Conservation (phyloP, 2,888 invertebrate species). For the Volucella bombylans region DNA sequence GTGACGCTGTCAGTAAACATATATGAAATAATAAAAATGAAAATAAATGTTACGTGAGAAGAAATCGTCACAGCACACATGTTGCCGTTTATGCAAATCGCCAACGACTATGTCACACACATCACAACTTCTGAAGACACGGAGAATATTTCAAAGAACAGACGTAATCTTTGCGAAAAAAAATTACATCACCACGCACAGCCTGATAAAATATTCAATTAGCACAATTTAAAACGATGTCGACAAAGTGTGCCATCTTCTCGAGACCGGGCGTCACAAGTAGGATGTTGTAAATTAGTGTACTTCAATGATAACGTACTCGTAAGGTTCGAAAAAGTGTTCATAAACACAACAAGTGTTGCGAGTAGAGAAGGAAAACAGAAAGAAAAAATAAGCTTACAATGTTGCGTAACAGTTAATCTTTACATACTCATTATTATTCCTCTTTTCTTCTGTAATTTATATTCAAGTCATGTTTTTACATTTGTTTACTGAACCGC, state of each 20-base stretch:
- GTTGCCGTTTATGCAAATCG: no score
- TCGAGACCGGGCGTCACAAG: conserved; percentile 27
- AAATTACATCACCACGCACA: conserved; percentile 49
- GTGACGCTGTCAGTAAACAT: no score
- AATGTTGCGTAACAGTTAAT: conserved; percentile 26
- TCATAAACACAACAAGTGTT: neutral
- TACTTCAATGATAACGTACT: conserved; percentile 44
- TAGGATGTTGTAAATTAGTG: conserved; percentile 60
- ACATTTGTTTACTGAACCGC: conserved; percentile 33
- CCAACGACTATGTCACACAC: conserved; percentile 4
- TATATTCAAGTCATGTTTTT: conserved; percentile 32
- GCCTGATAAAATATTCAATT: conserved; percentile 57
- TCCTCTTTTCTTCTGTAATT: conserved; percentile 17
- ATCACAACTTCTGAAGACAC: neutral
- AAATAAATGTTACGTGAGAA: no score
- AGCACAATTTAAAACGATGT: conserved; percentile 38
- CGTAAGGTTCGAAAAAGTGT: neutral
- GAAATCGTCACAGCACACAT: no score
- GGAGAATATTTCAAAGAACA: neutral
- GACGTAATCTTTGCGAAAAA: conserved; percentile 7
- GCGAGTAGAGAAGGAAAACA: neutral
- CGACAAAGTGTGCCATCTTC: conserved; percentile 51
- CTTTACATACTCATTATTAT: conserved; percentile 13
- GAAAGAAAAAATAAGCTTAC: no score
- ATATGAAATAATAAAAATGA: no score